Base-by-base conservation (phyloP, 2,888 invertebrate genomes). In the Hesperia comma region DNA sequence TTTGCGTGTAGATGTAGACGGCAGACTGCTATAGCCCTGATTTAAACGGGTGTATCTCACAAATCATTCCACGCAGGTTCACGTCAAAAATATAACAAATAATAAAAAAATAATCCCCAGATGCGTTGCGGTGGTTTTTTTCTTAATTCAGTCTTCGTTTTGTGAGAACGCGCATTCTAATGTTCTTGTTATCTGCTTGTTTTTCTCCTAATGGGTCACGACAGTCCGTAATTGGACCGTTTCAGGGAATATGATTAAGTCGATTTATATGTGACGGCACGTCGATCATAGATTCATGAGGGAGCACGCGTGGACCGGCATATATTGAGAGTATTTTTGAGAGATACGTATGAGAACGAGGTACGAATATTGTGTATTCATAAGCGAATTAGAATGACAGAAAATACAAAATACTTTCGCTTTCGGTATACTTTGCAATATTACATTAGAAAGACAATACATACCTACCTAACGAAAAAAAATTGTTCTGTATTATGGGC, bases 211-310 rank as follows among this genome's bases (percentile, higher is more conserved):
- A 67, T 64, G 64, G 64, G 58, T 64, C 58, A 64, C 64, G 66
- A 54, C 58, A 17, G 40, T 17, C 32, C 32, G 53, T 60, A 66
- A 60, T 66, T 66, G 66, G 66, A 60, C 43, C 53, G 60, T 60
- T 60, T 58, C 66, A 54, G 58, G 66, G 66, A 53, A 60, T 60
- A 66, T 67, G 61, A 67, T 67, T 67, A 61, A 58, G 66, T 61
- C 60, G 60, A 67, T 67, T 61, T 67, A 55, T 67, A 67, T 67
- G 66, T 46, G 66, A 15, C 53, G 58, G 58, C 66, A 66, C 66
- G 66, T 60, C 60, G 60, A 54, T 66, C 66, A 66, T 66, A 54
- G 60, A 54, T 58, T 58, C 64, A 58, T 53, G 40, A 32, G 40
- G 43, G 60, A 17, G 54, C n/a, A 46, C 6, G 26, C 66, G 66